Evolutionary conservation across 2,797 vertebrate species (phyloP).

Genomic region (Phataginus tetradactyla): DNA sequence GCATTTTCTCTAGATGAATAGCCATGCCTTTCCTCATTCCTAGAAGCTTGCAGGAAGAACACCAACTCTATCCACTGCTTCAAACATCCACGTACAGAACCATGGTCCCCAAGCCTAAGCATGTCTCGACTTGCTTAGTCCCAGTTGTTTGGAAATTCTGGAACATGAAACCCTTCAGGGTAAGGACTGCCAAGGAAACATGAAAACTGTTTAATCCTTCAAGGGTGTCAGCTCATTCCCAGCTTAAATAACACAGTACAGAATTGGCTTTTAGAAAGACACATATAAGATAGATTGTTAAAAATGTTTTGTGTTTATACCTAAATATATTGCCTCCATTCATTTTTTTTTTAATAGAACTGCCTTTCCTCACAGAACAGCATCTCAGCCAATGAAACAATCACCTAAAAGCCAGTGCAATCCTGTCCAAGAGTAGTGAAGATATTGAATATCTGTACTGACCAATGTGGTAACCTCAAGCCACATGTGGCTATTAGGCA

Average conservation of each 20-base stretch:
- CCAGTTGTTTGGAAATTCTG: not conserved
- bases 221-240: not conserved
- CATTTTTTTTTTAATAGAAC: not conserved
- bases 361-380: not conserved
- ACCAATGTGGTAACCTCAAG: not conserved
- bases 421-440: not conserved
- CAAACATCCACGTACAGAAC: not conserved
- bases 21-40: not conserved
- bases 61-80: not conserved
- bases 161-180: not conserved
- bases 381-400: not conserved
- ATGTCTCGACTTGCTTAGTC: not conserved
- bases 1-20: not conserved
- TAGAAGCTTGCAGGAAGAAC: not conserved
- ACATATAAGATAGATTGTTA: not conserved
- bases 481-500: not conserved
- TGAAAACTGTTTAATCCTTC: not conserved
- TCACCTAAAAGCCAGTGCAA: not conserved
- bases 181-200: not conserved
- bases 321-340: not conserved
- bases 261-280: not conserved
- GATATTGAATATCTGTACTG: not conserved
- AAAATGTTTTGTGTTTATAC: not conserved
- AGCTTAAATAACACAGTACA: not conserved
- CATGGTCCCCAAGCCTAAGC: not conserved